A percentile compares a stretch with the other conserved stretches of the same genome.
These are phyloP conservation scores for Troilus luridus DNA, from an alignment of 2,888 invertebrate genomes.

Conservation along the genomic window DNA sequence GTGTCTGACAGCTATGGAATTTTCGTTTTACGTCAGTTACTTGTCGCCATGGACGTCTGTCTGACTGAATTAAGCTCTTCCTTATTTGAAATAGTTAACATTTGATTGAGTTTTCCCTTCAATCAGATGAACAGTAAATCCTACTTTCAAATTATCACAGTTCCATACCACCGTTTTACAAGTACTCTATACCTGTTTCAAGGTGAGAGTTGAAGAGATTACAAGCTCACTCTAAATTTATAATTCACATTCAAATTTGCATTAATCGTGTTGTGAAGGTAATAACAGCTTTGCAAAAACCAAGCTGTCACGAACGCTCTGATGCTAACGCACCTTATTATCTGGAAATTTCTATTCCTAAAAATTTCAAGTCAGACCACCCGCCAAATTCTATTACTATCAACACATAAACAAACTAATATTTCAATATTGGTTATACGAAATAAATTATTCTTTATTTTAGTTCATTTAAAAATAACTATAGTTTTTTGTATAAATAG, in stretches of 20 bases:
- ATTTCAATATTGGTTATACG: no score
- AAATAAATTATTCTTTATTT: no score
- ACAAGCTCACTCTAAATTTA: background rate
- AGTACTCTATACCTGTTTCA: background rate
- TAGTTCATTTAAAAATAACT: no score
- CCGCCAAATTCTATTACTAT: background rate
- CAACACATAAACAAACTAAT: no score
- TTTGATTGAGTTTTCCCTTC: no score
- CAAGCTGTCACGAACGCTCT: background rate
- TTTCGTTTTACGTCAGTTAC: slow-evolving; percentile 5
- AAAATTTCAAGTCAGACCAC: background rate
- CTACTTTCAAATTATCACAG: no score
- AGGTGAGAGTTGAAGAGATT: background rate
- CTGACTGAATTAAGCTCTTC: no score
- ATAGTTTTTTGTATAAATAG: no score
- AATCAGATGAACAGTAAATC: no score
- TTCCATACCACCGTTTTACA: no score
- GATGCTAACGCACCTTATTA: background rate
- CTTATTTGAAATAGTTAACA: no score
- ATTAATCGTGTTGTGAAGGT: background rate
- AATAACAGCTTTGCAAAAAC: background rate
- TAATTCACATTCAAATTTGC: background rate
- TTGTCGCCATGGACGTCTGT: background rate
- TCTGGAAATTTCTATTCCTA: background rate
- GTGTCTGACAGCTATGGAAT: slow-evolving; percentile 24